These are phyloP conservation scores for Melipona bicolor DNA, from an alignment of 2,888 invertebrate genomes.

Conservation along the genomic window DNA sequence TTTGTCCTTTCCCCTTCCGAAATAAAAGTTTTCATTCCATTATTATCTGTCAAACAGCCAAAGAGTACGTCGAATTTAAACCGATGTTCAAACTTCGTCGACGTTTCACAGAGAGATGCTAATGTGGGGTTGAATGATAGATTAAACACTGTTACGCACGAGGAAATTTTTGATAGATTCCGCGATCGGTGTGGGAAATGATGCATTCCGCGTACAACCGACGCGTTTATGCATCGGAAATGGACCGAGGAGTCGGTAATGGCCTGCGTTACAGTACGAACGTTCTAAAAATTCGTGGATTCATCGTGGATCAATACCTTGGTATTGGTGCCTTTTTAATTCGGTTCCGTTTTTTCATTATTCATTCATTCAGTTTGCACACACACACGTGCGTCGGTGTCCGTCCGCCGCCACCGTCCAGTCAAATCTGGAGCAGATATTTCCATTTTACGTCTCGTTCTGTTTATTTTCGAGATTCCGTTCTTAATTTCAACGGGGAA, in stretches of 20 bases:
- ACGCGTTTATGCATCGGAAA: constrained; percentile 2
- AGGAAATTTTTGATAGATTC: neutral
- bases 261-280: neutral
- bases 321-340: constrained; percentile 4
- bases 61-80: neutral
- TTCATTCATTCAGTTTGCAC: neutral
- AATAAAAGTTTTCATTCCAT: too few relatives aligned
- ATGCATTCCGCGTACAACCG: neutral
- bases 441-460: neutral
- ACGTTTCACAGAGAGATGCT: too few relatives aligned
- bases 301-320: constrained; percentile 2
- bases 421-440: constrained; percentile 1
- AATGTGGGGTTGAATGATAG: neutral
- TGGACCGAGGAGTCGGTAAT: neutral
- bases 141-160: neutral
- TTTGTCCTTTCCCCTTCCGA: too few relatives aligned
- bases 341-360: neutral
- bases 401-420: too few relatives aligned
- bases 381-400: too few relatives aligned
- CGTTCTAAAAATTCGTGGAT: neutral
- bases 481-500: neutral
- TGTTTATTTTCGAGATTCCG: constrained; percentile 1
- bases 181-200: neutral
- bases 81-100: neutral
- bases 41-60: too few relatives aligned